Evolutionary conservation across 2,888 invertebrate genomes (phyloP).

Genomic region (Lomographa bimaculata): DNA sequence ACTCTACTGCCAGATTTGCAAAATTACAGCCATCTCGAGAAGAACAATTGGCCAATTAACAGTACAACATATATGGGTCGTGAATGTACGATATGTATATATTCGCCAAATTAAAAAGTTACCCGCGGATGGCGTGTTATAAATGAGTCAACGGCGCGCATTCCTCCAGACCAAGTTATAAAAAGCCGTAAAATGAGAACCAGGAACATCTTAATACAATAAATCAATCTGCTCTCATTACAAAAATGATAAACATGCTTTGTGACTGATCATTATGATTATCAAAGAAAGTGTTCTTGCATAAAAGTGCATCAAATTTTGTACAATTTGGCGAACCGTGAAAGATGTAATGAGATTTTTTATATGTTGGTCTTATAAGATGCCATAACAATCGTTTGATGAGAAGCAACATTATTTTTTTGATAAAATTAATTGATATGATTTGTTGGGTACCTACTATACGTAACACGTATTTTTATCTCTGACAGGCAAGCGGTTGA

Average conservation of each 20-base stretch:
- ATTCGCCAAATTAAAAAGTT: too few relatives aligned
- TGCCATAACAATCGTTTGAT: slow-evolving; percentile 29
- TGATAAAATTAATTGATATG: neutral
- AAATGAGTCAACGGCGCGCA: slow-evolving; percentile 13
- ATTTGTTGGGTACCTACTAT: neutral
- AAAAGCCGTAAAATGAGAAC: slow-evolving; percentile 8
- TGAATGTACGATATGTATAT: too few relatives aligned
- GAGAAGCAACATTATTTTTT: slow-evolving; percentile 9
- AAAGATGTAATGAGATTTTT: slow-evolving; percentile 27
- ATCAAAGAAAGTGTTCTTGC: slow-evolving; percentile 14
- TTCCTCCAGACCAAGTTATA: slow-evolving; percentile 4
- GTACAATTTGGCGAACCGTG: slow-evolving; percentile 34
- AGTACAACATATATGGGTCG: too few relatives aligned
- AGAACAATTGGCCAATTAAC: too few relatives aligned
- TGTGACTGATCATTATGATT: slow-evolving; percentile 6
- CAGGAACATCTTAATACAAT: slow-evolving; percentile 9
- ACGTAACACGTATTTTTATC: too few relatives aligned
- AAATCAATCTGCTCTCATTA: slow-evolving; percentile 13
- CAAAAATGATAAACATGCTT: slow-evolving; percentile 13
- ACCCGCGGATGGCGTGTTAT: neutral
- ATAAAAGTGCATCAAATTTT: too few relatives aligned
- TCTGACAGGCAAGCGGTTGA: too few relatives aligned
- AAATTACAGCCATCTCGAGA: too few relatives aligned
- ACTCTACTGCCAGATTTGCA: too few relatives aligned
- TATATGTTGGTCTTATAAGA: slow-evolving; percentile 13